These are phyloP conservation scores for Cryptophagus acutangulus DNA, from an alignment of 2,888 invertebrate species.

Conservation along the genomic window DNA sequence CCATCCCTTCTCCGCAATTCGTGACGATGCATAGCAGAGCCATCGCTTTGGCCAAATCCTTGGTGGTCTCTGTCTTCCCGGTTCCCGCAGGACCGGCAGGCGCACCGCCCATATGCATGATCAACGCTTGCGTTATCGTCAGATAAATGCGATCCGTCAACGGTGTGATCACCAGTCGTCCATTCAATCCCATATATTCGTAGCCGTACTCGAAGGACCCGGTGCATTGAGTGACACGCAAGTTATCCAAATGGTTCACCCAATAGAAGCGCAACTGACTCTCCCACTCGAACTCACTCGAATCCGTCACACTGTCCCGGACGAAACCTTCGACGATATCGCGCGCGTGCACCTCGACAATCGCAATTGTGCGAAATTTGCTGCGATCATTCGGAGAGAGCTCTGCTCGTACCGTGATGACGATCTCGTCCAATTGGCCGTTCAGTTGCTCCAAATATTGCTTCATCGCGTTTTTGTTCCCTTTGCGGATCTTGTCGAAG, in stretches of 20 bases:
- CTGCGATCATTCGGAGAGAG: conserved; percentile 74
- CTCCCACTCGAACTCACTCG: conserved; percentile 89
- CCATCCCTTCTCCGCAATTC: conserved; percentile 93
- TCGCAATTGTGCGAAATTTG: conserved; percentile 84
- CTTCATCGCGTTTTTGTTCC: conserved; percentile 85
- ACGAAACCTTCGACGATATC: conserved; percentile 83
- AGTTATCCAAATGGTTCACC: conserved; percentile 73
- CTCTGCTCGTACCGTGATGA: conserved; percentile 68
- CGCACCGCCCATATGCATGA: conserved; percentile 88
- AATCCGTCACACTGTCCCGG: conserved; percentile 74
- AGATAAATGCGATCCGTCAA: conserved; percentile 89
- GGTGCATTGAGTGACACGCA: conserved; percentile 80
- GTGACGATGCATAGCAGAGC: conserved; percentile 79
- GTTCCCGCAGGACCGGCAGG: conserved; percentile 82
- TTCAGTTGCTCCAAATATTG: conserved; percentile 78
- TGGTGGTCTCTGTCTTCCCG: conserved; percentile 88
- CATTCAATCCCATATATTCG: conserved; percentile 93
- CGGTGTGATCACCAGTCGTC: conserved; percentile 86
- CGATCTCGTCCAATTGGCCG: conserved; percentile 76
- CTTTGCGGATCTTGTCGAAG: conserved; percentile 65
- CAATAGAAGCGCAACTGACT: conserved; percentile 91
- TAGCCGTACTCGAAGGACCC: conserved; percentile 88
- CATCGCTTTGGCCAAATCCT: conserved; percentile 87
- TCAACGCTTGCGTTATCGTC: conserved; percentile 87
- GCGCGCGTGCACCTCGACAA: conserved; percentile 87